Conservation (phyloP, 2,888 invertebrate species). For the Hyposoter didymator region DNA sequence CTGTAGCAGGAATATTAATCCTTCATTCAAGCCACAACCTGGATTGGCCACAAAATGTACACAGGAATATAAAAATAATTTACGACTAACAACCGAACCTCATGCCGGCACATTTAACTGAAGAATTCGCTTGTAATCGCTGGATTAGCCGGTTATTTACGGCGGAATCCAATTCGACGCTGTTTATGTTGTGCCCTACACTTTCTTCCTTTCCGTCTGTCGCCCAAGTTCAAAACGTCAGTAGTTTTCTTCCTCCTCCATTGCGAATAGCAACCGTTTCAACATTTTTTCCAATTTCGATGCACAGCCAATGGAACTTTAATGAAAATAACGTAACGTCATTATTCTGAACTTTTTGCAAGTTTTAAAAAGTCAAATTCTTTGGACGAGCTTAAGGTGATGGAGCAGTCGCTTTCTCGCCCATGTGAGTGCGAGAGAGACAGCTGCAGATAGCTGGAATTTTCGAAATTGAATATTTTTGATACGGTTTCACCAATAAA, state of each 20-base stretch:
- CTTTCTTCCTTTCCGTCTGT: conserved; percentile 37
- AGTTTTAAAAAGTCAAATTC: no score
- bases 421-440: no score
- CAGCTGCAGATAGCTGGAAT: no score
- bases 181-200: conserved; percentile 71
- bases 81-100: conserved; percentile 67
- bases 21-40: conserved; percentile 55
- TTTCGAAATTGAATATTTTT: no score
- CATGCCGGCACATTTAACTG: conserved; percentile 55
- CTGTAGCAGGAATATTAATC: conserved; percentile 61
- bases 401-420: no score
- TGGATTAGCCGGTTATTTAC: conserved; percentile 78
- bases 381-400: no score
- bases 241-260: neutral
- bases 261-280: neutral
- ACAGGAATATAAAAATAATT: conserved; percentile 69
- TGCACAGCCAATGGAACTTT: neutral
- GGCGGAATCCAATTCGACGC: conserved; percentile 77
- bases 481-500: no score
- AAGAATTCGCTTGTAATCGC: conserved; percentile 72
- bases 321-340: neutral
- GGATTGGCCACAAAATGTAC: conserved; percentile 36
- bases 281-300: neutral
- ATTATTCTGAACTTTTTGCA: neutral
- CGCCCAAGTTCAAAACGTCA: neutral